These are phyloP conservation scores for Temnothorax rugatulus DNA, from an alignment of 2,888 invertebrate genomes.

Conservation along the genomic window DNA sequence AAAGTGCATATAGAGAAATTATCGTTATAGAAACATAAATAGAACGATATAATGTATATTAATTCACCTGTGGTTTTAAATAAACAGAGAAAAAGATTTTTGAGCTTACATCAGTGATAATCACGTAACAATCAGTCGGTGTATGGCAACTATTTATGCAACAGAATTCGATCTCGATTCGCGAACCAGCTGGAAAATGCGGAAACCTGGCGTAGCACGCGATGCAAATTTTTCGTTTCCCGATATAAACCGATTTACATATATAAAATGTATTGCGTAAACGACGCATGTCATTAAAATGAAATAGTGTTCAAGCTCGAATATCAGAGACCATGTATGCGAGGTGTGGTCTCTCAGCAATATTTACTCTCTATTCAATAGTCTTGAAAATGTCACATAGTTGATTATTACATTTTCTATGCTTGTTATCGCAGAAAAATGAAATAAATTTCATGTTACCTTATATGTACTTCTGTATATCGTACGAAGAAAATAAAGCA, in stretches of 20 bases:
- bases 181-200: conserved; percentile 24
- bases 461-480: neutral
- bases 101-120: conserved; percentile 8
- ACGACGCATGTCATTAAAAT: conserved; percentile 20
- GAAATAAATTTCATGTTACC: neutral
- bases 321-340: neutral
- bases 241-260: conserved; percentile 36
- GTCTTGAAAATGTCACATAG: conserved; percentile 4
- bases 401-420: neutral
- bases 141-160: conserved; percentile 14
- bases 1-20: neutral
- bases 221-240: conserved; percentile 16
- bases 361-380: conserved; percentile 14
- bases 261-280: conserved; percentile 30
- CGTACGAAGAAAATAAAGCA: neutral
- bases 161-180: conserved; percentile 18
- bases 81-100: neutral
- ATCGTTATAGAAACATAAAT: neutral
- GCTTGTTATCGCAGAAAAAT: neutral
- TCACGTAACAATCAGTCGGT: conserved; percentile 12
- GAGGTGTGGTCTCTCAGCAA: conserved; percentile 1
- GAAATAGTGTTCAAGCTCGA: conserved; percentile 2
- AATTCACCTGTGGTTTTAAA: neutral
- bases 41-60: neutral
- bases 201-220: conserved; percentile 31